These are phyloP conservation scores for Temnothorax rugatulus DNA, from an alignment of 2,888 invertebrate species.

Conservation along the genomic window DNA sequence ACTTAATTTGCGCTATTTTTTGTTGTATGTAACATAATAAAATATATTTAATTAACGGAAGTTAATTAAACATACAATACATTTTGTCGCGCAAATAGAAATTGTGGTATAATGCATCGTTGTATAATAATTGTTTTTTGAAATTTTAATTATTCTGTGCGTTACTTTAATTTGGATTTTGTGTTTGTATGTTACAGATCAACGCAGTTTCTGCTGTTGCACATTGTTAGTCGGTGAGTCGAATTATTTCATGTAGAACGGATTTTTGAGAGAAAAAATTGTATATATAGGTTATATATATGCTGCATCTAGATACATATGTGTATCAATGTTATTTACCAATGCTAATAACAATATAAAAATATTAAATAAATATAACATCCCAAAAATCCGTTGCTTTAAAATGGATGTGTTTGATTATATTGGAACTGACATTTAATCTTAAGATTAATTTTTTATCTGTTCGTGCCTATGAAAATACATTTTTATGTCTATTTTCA, in stretches of 20 bases:
- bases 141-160: not conserved
- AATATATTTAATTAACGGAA: not conserved
- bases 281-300: not conserved
- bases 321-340: not conserved
- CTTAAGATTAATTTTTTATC: not conserved
- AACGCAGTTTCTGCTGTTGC: not conserved
- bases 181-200: not conserved
- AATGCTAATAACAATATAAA: not conserved
- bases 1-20: not conserved
- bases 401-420: not conserved
- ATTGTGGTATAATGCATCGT: not conserved
- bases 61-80: not conserved
- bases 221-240: not conserved
- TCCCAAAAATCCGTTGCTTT: not conserved
- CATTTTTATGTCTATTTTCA: not conserved
- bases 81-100: not conserved
- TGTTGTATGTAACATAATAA: not conserved
- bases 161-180: not conserved
- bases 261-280: not conserved
- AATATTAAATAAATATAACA: not conserved
- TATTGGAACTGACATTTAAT: not conserved
- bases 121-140: not conserved
- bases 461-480: not conserved
- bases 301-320: not conserved
- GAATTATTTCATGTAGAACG: not conserved